Conservation (phyloP, 37 sponge, comb jelly and placozoan species). For the Hexactinellida sp. region DNA sequence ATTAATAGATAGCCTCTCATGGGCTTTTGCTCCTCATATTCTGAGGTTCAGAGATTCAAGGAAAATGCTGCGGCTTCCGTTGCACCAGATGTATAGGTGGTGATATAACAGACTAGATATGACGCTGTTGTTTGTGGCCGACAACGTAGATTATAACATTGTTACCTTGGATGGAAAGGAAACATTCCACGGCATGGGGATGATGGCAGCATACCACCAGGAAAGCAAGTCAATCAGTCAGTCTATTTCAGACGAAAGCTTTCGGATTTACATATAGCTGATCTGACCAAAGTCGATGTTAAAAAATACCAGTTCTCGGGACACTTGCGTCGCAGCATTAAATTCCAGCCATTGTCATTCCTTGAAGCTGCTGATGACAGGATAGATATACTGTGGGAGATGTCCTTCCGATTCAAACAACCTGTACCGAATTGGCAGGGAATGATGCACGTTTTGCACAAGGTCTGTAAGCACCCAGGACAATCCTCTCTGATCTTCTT, state of each 20-base stretch:
- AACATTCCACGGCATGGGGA: constrained; percentile 18
- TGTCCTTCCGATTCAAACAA: background rate
- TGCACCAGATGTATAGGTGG: background rate
- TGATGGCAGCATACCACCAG: constrained; percentile 1
- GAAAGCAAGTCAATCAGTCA: no score
- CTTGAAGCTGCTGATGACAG: background rate
- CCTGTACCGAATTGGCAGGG: background rate
- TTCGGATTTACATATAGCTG: constrained; percentile 17
- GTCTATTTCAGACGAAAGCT: background rate
- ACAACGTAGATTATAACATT: background rate
- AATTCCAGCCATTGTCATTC: background rate
- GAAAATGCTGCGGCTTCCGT: constrained; percentile 10
- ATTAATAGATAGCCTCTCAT: background rate
- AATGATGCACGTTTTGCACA: background rate
- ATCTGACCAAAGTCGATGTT: constrained; percentile 2
- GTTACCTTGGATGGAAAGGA: background rate
- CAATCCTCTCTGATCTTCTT: background rate
- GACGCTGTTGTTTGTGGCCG: constrained; percentile 3
- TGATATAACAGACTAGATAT: constrained; percentile 10
- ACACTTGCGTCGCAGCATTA: background rate
- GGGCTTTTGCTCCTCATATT: constrained; percentile 21
- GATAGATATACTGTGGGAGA: background rate
- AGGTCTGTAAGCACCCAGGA: no score
- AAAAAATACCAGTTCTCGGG: background rate
- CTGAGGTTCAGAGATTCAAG: background rate